Conservation (phyloP, 1,140 invertebrate genomes). For the Drosophila carrolli region DNA sequence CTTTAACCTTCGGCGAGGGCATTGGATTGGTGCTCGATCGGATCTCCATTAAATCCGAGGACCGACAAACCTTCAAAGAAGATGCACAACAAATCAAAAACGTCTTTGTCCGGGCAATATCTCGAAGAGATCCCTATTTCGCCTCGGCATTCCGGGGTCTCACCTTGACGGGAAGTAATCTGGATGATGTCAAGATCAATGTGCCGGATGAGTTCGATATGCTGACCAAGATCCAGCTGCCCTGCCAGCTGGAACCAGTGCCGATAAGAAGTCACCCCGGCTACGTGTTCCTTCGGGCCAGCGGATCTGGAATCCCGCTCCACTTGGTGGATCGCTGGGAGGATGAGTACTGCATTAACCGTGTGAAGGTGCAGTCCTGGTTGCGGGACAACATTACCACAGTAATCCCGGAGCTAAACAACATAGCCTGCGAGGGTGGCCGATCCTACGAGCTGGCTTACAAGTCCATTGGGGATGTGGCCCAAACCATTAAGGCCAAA, state of each 20-base stretch:
- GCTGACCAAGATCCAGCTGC: constrained; percentile 25
- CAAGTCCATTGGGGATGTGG: constrained; percentile 31
- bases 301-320: not conserved
- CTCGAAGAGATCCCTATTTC: constrained; percentile 30
- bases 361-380: constrained; percentile 44
- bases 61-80: constrained; percentile 11
- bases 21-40: constrained; percentile 35
- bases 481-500: constrained; percentile 48
- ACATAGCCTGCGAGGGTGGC: constrained; percentile 4
- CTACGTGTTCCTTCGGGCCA: constrained; percentile 21
- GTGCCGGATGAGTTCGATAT: constrained; percentile 61
- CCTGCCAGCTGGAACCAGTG: constrained; percentile 12
- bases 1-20: constrained; percentile 27
- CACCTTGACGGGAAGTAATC: constrained; percentile 40
- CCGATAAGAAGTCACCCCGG: not conserved
- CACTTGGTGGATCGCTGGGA: constrained; percentile 5
- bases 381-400: constrained; percentile 31
- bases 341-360: constrained; percentile 21
- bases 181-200: constrained; percentile 27
- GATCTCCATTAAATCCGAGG: constrained; percentile 16
- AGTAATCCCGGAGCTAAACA: constrained; percentile 27
- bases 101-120: constrained; percentile 26
- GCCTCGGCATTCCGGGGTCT: constrained; percentile 31
- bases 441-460: constrained; percentile 36
- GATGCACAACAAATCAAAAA: constrained; percentile 50